Evolutionary conservation across 2,113 vertebrate species (phyloP).

Genomic region (Pao palembangensis): DNA sequence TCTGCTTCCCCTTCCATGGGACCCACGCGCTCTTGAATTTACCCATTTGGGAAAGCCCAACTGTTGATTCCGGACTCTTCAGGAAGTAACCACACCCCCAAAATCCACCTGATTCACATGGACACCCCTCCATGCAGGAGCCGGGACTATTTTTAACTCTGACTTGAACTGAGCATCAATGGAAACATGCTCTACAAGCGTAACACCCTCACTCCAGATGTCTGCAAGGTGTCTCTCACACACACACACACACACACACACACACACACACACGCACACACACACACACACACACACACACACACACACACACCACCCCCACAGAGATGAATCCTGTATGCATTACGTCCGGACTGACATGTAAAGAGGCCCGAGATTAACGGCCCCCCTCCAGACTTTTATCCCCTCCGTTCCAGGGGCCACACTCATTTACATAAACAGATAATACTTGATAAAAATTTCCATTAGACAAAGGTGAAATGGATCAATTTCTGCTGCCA

Average conservation of each 20-base stretch:
- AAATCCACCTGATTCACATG: too few relatives aligned
- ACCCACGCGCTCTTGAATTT: too few relatives aligned
- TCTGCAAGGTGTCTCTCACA: conserved; percentile 19
- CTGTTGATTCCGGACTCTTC: too few relatives aligned
- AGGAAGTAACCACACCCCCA: too few relatives aligned
- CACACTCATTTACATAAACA: conserved; percentile 99
- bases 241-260: conserved; percentile 22
- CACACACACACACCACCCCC: conserved; percentile 36
- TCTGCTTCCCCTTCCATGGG: too few relatives aligned
- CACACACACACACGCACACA: conserved; percentile 22
- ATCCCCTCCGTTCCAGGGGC: conserved; percentile 80
- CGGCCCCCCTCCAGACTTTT: conserved; percentile 74
- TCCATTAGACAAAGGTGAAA: conserved; percentile 99
- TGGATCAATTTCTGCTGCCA: conserved; percentile 99
- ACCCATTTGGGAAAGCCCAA: too few relatives aligned
- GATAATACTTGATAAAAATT: conserved; percentile 99
- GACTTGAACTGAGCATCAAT: not conserved
- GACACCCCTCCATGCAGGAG: not conserved
- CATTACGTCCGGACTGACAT: conserved; percentile 81
- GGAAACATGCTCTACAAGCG: not conserved
- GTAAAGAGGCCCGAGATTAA: conserved; percentile 90
- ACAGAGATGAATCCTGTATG: conserved; percentile 62
- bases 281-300: conserved; percentile 21
- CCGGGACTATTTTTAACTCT: not conserved
- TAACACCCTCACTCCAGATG: conserved; percentile 3